Conservation (phyloP, 2,888 invertebrate species). For the Smittia sp. region DNA sequence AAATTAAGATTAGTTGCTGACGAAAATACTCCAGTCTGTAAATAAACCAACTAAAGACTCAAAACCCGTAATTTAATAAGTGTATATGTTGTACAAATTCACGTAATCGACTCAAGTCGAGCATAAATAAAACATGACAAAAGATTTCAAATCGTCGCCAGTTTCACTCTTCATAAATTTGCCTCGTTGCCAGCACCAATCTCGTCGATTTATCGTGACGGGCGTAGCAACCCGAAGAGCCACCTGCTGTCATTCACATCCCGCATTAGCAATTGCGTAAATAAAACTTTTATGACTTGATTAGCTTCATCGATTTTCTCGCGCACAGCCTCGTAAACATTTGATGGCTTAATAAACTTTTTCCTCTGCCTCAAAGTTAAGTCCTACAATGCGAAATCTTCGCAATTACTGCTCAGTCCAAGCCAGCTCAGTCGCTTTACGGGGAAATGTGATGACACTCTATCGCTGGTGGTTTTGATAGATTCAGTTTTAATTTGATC, state of each 20-base stretch:
- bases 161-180: neutral
- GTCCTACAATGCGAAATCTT: too few species aligned
- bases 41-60: neutral
- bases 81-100: conserved; percentile 10
- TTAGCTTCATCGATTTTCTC: conserved; percentile 12
- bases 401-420: too few species aligned
- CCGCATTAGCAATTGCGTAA: conserved; percentile 1
- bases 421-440: neutral
- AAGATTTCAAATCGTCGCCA: neutral
- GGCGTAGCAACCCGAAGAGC: neutral
- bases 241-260: conserved; percentile 16
- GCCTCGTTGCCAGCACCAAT: neutral
- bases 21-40: neutral
- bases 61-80: conserved; percentile 8
- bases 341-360: conserved; percentile 4
- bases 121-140: neutral
- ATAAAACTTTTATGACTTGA: conserved; percentile 23
- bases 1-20: neutral
- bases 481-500: conserved; percentile 13
- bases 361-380: neutral
- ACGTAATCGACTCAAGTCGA: neutral
- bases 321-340: conserved; percentile 5
- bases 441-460: conserved; percentile 2
- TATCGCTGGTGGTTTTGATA: neutral
- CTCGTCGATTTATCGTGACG: neutral